phyloP scores from a whole-genome alignment of 2,113 vertebrate species.

The Scophthalmus maximus region DNA sequence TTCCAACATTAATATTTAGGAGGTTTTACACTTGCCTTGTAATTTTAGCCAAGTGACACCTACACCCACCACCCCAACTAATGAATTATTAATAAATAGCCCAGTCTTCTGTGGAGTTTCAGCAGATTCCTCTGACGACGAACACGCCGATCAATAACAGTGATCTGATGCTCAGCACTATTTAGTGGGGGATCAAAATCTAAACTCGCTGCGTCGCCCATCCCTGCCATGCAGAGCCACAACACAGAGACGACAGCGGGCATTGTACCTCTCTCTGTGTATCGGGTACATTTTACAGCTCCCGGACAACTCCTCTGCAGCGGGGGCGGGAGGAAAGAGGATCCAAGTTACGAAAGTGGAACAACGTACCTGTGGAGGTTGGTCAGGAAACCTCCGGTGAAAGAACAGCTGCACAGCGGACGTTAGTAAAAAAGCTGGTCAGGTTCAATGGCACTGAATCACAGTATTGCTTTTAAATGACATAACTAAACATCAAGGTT shows the following conservation, averaged over 20 bases:
- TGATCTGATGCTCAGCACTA: constrained; percentile 15
- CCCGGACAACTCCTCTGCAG: constrained; percentile 71
- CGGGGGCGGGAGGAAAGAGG: constrained; percentile 51
- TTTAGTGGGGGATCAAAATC: constrained; percentile 21
- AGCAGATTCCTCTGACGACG: too few relatives aligned
- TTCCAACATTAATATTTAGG: neutral
- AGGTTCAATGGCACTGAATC: neutral
- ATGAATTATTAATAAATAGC: constrained; percentile 18
- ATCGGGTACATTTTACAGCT: constrained; percentile 81
- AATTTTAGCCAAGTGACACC: neutral
- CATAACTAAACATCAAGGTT: neutral
- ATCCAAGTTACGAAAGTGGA: constrained; percentile 40
- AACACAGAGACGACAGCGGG: constrained; percentile 43
- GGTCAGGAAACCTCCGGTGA: neutral
- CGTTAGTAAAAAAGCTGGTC: too few relatives aligned
- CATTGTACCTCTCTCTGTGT: constrained; percentile 80
- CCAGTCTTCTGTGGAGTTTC: too few relatives aligned
- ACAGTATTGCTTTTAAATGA: neutral
- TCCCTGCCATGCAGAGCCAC: constrained; percentile 62
- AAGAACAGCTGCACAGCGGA: neutral
- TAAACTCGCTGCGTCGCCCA: constrained; percentile 34
- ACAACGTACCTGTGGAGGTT: neutral
- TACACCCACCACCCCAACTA: neutral
- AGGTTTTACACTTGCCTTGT: neutral
- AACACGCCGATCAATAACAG: neutral